Conservation (phyloP, 2,888 invertebrate genomes). For the Hecatera dysodea region DNA sequence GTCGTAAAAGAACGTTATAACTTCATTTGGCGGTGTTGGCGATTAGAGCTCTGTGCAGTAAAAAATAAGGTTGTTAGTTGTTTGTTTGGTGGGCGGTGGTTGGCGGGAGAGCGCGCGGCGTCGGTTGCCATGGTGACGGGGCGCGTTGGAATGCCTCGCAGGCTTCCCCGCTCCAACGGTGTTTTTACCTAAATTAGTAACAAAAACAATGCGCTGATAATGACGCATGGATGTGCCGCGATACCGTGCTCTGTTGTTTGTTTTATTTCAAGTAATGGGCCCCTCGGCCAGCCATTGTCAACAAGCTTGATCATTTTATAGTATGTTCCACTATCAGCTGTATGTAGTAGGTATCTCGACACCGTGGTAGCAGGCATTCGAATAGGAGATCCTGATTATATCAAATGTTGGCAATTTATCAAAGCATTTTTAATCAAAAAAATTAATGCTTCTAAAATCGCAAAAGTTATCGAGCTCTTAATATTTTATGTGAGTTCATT, state of each 20-base stretch:
- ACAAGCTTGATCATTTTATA: constrained; percentile 39
- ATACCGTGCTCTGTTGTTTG: constrained; percentile 62
- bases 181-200: constrained; percentile 85
- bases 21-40: constrained; percentile 83
- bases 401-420: constrained; percentile 8
- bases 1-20: constrained; percentile 88
- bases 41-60: constrained; percentile 78
- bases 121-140: constrained; percentile 91
- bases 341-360: constrained; percentile 14
- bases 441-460: constrained; percentile 34
- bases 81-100: constrained; percentile 76
- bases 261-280: constrained; percentile 64
- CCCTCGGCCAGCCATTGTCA: constrained; percentile 47
- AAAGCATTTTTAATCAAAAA: constrained; percentile 24
- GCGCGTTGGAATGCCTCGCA: constrained; percentile 86
- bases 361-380: background rate
- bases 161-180: constrained; percentile 81
- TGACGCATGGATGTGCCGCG: constrained; percentile 71
- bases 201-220: constrained; percentile 76
- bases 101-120: constrained; percentile 74
- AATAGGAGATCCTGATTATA: constrained; percentile 13
- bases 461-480: constrained; percentile 17
- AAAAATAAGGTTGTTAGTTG: constrained; percentile 85
- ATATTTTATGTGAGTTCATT: constrained; percentile 48
- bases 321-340: constrained; percentile 21